phyloP scores from a whole-genome alignment of 2,888 invertebrate genomes.

The Melanophora roralis region DNA sequence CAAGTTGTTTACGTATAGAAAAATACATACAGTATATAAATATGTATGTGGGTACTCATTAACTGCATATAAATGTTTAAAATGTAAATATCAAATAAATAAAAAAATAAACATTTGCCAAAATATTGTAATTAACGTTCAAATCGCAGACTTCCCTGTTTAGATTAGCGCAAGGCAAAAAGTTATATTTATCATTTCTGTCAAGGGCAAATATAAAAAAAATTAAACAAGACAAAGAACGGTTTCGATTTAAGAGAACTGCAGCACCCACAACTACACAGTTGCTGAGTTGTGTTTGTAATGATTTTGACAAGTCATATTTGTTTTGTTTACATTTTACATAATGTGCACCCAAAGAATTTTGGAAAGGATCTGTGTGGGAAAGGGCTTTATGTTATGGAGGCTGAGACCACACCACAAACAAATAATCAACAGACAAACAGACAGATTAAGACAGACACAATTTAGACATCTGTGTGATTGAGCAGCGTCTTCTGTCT shows the following conservation, averaged over 20 bases:
- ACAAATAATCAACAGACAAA: conserved; percentile 32
- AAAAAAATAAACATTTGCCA: too few relatives aligned
- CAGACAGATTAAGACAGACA: conserved; percentile 22
- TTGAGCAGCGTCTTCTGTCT: not conserved
- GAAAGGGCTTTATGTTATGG: not conserved
- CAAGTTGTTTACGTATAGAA: too few relatives aligned
- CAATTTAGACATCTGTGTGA: conserved; percentile 39
- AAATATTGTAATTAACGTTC: too few relatives aligned
- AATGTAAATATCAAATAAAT: too few relatives aligned
- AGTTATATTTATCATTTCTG: too few relatives aligned
- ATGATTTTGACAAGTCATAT: conserved; percentile 26
- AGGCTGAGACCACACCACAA: not conserved
- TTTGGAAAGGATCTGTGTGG: not conserved
- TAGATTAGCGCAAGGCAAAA: too few relatives aligned
- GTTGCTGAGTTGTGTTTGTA: conserved; percentile 29
- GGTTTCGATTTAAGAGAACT: not conserved
- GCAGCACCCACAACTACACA: conserved; percentile 23
- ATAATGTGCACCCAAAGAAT: too few relatives aligned
- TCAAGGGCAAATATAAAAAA: not conserved
- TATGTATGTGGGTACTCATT: too few relatives aligned
- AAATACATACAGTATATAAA: too few relatives aligned
- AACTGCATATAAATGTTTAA: too few relatives aligned
- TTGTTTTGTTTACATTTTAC: conserved; percentile 30
- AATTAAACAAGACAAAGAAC: not conserved
- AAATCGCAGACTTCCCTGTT: too few relatives aligned